These are phyloP conservation scores for Microcaecilia unicolor DNA, from an alignment of 2,797 vertebrate species.

Conservation along the genomic window DNA sequence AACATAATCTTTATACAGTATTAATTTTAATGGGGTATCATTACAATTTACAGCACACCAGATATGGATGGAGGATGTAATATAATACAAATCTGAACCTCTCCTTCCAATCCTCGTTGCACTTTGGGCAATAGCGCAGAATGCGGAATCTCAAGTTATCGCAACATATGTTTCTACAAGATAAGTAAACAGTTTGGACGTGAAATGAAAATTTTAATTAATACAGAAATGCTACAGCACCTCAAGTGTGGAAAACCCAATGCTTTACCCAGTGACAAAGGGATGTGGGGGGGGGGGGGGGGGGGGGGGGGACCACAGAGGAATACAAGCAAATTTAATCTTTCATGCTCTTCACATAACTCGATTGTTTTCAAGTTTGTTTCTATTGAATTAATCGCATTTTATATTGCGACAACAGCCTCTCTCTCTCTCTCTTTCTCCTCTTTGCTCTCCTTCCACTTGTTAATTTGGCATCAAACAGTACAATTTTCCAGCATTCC, in stretches of 20 bases:
- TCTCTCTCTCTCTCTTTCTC: background rate
- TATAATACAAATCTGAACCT: constrained; percentile 67
- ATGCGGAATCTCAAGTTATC: constrained; percentile 91
- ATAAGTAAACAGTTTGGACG: constrained; percentile 99
- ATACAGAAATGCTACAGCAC: constrained; percentile 88
- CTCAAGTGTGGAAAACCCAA: constrained; percentile 83
- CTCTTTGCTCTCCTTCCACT: constrained; percentile 5
- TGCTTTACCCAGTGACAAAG: constrained; percentile 60
- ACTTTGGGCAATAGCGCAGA: constrained; percentile 96
- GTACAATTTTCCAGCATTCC: constrained; percentile 23
- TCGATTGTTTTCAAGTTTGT: constrained; percentile 60
- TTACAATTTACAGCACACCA: constrained; percentile 85
- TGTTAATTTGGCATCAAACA: constrained; percentile 16
- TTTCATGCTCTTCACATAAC: constrained; percentile 40
- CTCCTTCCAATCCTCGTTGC: constrained; percentile 54
- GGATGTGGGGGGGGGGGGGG: too few species aligned
- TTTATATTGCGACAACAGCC: constrained; percentile 45
- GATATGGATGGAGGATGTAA: constrained; percentile 89
- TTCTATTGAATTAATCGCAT: constrained; percentile 55
- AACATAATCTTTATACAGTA: constrained; percentile 79
- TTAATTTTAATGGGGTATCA: constrained; percentile 87
- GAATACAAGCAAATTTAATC: constrained; percentile 58
- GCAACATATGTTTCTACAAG: constrained; percentile 95
- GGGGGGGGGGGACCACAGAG: constrained; percentile 19
- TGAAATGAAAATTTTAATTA: constrained; percentile 96